phyloP scores from a whole-genome alignment of 2,888 invertebrate genomes.

The Drosophila anomalata region DNA sequence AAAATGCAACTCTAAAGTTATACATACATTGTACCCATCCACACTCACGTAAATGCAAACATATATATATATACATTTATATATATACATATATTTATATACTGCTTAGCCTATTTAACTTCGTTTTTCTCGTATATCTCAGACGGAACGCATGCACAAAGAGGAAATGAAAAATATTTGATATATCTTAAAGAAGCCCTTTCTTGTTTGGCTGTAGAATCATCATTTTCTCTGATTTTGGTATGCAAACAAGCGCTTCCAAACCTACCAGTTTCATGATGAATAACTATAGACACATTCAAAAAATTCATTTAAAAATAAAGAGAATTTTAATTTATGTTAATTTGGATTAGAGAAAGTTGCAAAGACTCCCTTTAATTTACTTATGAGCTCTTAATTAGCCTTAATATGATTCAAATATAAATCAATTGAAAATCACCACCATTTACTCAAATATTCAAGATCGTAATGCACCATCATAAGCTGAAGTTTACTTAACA shows the following conservation, averaged over 20 bases:
- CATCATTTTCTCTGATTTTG: no score
- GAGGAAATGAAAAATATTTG: constrained; percentile 1
- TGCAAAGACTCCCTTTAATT: neutral
- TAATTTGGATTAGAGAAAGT: no score
- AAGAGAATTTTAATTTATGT: no score
- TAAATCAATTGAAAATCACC: no score
- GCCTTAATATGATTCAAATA: no score
- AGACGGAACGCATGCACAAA: constrained; percentile 11
- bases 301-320: no score
- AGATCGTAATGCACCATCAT: no score
- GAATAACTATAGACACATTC: no score
- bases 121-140: neutral
- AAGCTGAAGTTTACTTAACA: no score
- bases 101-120: neutral
- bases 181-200: neutral
- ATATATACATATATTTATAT: constrained; percentile 2
- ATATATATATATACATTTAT: neutral
- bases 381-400: no score
- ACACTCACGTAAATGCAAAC: neutral
- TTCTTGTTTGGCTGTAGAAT: neutral
- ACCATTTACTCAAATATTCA: no score
- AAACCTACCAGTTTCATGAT: neutral
- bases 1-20: neutral
- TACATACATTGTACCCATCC: neutral
- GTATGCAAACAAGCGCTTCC: neutral